Base-by-base conservation (phyloP, 2,888 invertebrate genomes). In the Drosophila affinis region DNA sequence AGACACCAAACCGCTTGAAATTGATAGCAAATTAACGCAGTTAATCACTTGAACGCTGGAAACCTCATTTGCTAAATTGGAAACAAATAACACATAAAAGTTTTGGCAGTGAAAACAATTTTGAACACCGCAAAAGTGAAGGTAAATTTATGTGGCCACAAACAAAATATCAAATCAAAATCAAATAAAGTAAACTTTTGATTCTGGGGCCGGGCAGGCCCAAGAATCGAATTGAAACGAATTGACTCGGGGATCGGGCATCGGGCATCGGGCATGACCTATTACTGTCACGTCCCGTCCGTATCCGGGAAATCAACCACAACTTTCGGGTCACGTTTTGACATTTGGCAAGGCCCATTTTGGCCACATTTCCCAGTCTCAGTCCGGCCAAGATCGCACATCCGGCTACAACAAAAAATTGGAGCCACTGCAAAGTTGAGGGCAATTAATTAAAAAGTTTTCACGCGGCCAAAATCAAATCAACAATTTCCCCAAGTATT, bases 391-490 rank as follows among this genome's bases (percentile, higher is more conserved):
- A 45, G 59, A 45, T 47, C 47, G 14, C 47, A 62, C 52, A 80
- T 68, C 53, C 58, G n/a, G 5, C 21, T 27, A 18, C 34, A 54
- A 24, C 34, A 24, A 29, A 47, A 53, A 46, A 49, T 53, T 64
- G 60, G 75, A 69, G 57, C 68, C 49, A 70, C 65, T 55, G 55
- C 60, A 58, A 57, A 62, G 77, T 69, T 48, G 58, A 29, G 47
- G 79, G 85, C 72, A 78, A 88, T 87, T 86, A 88, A 88, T 86
- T 87, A 87, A 87, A 88, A 88, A 88, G 72, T 84, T 60, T 79
- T 67, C 72, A 72, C 83, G 60, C 78, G 60, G 65, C 73, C 77
- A 74, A 85, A 75, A 87, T 75, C 75, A 78, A 85, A 86, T 88
- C 69, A 82, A 65, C 64, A 67, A 73, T 77, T 77, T 78, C 55